These are phyloP conservation scores for Rhadina sibilatrix DNA, from an alignment of 2,113 vertebrate genomes.

Conservation along the genomic window DNA sequence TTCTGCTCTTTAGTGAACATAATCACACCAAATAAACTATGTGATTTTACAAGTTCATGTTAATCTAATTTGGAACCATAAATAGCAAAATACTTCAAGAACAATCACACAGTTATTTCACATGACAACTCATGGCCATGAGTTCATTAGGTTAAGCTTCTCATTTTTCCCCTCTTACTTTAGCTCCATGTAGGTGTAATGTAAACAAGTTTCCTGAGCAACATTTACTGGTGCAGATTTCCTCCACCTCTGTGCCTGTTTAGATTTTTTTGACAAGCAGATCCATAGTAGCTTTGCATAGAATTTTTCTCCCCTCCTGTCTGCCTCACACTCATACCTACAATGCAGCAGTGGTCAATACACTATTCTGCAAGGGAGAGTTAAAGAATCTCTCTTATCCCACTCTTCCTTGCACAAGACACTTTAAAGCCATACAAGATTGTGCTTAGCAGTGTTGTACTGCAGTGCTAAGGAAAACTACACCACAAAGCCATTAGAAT, in stretches of 20 bases:
- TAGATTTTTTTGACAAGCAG: neutral
- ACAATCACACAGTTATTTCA: neutral
- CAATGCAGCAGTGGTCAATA: neutral
- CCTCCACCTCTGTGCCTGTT: neutral
- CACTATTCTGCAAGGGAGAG: neutral
- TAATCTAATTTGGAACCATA: neutral
- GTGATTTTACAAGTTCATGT: neutral
- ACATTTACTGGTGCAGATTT: neutral
- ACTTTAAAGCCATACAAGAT: neutral
- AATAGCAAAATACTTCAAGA: neutral
- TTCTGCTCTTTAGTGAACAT: neutral
- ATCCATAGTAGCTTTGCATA: neutral
- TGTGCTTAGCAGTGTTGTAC: neutral
- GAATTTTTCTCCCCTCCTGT: neutral
- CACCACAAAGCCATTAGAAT: rapidly evolving
- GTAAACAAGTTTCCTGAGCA: neutral
- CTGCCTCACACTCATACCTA: neutral
- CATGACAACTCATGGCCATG: neutral
- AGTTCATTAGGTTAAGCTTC: neutral
- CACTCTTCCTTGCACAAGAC: neutral
- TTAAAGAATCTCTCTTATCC: neutral
- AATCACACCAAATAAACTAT: neutral
- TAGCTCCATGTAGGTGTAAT: neutral
- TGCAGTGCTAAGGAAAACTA: neutral
- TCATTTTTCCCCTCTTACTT: neutral